Evolutionary conservation across 2,113 vertebrate genomes (phyloP).

Genomic region (Lagopus muta): DNA sequence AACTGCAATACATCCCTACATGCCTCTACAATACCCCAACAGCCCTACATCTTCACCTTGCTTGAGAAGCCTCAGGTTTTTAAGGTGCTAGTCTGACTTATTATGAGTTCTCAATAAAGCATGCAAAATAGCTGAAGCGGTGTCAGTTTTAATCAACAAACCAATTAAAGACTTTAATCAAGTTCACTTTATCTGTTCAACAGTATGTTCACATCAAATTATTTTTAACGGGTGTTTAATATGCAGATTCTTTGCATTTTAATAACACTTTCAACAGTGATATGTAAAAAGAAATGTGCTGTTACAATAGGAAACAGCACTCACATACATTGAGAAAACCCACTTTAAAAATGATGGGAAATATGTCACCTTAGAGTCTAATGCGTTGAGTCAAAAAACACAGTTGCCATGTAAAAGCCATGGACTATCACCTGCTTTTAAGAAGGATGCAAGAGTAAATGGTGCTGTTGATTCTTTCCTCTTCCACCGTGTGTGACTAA

Average conservation of each 20-base stretch:
- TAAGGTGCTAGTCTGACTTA: neutral
- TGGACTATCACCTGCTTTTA: neutral
- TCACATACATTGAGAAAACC: neutral
- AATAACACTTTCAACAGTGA: neutral
- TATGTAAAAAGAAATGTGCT: neutral
- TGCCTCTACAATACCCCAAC: too few relatives aligned
- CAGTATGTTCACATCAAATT: constrained; percentile 8
- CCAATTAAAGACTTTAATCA: constrained; percentile 5
- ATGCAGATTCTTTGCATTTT: neutral
- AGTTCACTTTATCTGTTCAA: constrained; percentile 19
- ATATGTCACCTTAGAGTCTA: neutral
- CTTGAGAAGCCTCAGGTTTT: neutral
- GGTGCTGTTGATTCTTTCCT: neutral
- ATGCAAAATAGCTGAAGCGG: neutral
- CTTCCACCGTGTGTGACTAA: neutral
- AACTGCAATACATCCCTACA: neutral
- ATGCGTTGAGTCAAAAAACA: neutral
- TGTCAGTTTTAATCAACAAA: constrained; percentile 30
- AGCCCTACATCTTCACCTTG: neutral
- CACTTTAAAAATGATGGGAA: neutral
- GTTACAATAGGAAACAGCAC: neutral
- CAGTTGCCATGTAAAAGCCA: neutral
- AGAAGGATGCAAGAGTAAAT: neutral
- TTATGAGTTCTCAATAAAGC: neutral
- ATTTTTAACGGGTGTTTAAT: neutral